Evolutionary conservation across 2,888 invertebrate species (phyloP).

Genomic region (Nomada flava): DNA sequence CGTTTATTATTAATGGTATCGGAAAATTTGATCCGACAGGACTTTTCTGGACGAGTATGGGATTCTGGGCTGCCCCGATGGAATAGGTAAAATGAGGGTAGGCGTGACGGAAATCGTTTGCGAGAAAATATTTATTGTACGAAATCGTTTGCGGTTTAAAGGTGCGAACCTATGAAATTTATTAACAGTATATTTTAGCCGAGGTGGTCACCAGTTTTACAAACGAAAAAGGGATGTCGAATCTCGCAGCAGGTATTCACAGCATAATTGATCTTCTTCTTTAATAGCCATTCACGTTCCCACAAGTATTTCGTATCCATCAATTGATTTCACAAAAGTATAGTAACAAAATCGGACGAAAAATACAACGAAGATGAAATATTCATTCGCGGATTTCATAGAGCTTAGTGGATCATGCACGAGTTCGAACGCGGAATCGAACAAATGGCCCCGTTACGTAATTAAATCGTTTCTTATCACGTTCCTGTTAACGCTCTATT

Average conservation of each 20-base stretch:
- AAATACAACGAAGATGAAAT: not conserved
- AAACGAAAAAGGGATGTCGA: not conserved
- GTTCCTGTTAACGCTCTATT: not conserved
- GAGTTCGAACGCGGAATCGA: not conserved
- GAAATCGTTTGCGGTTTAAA: conserved; percentile 4
- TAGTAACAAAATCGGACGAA: not conserved
- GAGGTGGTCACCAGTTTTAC: not conserved
- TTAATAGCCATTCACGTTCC: too few relatives aligned
- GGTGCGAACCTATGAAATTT: conserved; percentile 15
- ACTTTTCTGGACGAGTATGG: not conserved
- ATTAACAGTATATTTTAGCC: conserved; percentile 7
- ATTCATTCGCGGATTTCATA: not conserved
- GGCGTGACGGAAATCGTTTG: not conserved
- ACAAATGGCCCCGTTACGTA: not conserved
- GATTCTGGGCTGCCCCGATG: too few relatives aligned
- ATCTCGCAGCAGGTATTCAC: too few relatives aligned
- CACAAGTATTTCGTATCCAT: too few relatives aligned
- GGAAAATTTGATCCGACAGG: not conserved
- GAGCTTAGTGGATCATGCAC: not conserved
- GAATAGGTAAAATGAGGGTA: not conserved
- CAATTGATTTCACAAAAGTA: too few relatives aligned
- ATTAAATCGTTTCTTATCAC: conserved; percentile 15
- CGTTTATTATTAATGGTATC: conserved; percentile 12
- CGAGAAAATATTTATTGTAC: conserved; percentile 23
- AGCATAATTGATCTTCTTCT: too few relatives aligned